Evolutionary conservation across 2,888 invertebrate species (phyloP).

Genomic region (Scelioninae gen. 1): DNA sequence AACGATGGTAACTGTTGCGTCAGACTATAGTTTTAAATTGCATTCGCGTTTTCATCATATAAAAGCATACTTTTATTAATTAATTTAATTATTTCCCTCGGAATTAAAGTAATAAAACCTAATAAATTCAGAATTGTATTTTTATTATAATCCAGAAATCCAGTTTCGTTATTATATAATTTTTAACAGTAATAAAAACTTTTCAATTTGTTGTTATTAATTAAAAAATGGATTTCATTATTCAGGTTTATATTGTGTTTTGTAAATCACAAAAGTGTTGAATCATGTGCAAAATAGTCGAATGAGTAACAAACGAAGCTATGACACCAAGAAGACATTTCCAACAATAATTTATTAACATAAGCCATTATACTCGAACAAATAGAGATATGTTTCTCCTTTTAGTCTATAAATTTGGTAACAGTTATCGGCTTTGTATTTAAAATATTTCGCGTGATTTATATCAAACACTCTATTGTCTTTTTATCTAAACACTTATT

Average conservation of each 20-base stretch:
- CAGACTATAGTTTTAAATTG: conserved; percentile 5
- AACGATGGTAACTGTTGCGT: conserved; percentile 17
- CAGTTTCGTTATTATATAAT: no score
- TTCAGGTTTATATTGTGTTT: neutral
- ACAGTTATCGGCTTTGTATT: neutral
- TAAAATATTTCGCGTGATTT: conserved; percentile 22
- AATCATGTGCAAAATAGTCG: neutral
- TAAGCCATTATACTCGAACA: conserved; percentile 14
- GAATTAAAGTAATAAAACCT: no score
- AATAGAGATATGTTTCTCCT: conserved; percentile 33
- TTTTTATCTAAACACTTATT: conserved; percentile 37
- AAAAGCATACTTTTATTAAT: neutral
- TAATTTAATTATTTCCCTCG: no score
- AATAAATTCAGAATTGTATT: no score
- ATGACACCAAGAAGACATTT: conserved; percentile 8
- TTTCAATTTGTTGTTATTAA: no score
- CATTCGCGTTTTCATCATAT: neutral
- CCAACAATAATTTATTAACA: conserved; percentile 34
- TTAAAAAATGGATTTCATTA: neutral
- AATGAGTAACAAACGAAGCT: neutral
- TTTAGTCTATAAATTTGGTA: conserved; percentile 23
- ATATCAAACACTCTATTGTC: conserved; percentile 24
- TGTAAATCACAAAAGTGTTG: neutral
- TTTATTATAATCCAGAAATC: no score
- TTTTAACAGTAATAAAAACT: no score